Evolutionary conservation across 1,140 invertebrate species (phyloP).

Genomic region (Drosophila simulans): DNA sequence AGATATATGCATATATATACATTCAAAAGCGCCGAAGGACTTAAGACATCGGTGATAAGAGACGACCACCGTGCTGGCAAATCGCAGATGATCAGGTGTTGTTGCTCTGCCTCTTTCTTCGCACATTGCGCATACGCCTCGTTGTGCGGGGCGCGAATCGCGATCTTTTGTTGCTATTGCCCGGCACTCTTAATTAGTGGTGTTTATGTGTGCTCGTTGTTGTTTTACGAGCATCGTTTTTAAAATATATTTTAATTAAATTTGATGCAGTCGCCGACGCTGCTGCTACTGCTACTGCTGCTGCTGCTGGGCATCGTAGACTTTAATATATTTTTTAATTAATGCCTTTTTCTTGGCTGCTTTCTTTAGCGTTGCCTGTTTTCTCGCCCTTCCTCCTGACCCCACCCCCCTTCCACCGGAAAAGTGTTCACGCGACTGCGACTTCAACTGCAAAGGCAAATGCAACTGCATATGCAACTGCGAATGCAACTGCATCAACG

Average conservation of each 20-base stretch:
- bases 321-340: slow-evolving; percentile 76
- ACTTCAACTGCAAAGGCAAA: slow-evolving; percentile 19
- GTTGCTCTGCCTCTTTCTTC: slow-evolving; percentile 2
- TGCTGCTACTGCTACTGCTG: neutral
- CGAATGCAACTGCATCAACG: slow-evolving; percentile 28
- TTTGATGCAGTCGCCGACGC: slow-evolving; percentile 51
- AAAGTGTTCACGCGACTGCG: slow-evolving; percentile 42
- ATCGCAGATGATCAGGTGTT: slow-evolving; percentile 1
- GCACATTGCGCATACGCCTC: slow-evolving; percentile 36
- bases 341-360: slow-evolving; percentile 72
- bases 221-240: slow-evolving; percentile 39
- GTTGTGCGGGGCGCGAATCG: slow-evolving; percentile 17
- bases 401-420: neutral
- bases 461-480: slow-evolving; percentile 25
- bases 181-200: slow-evolving; percentile 30
- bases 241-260: slow-evolving; percentile 73
- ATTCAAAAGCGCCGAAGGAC: too few species aligned
- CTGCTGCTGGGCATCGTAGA: slow-evolving; percentile 14
- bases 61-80: neutral
- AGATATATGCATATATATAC: neutral
- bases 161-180: slow-evolving; percentile 30
- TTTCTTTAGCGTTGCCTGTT: slow-evolving; percentile 43
- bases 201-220: slow-evolving; percentile 14
- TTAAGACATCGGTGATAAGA: slow-evolving; percentile 2
- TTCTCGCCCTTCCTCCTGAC: slow-evolving; percentile 7